Evolutionary conservation across 2,113 vertebrate genomes (phyloP).

Genomic region (Tamias sibiricus): DNA sequence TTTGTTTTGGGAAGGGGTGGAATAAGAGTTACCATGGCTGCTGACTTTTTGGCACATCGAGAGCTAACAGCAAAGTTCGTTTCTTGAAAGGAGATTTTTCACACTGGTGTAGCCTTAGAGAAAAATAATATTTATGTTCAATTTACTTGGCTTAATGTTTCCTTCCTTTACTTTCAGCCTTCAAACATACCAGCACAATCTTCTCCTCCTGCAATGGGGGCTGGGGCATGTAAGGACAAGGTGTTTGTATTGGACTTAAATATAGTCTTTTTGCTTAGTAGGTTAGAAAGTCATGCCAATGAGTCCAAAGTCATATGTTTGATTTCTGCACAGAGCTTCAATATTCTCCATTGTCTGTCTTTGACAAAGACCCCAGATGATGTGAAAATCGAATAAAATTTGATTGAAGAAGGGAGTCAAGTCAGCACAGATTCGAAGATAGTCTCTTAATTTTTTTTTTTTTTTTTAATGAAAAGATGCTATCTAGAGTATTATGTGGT

Average conservation of each 20-base stretch:
- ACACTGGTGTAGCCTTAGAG: constrained; percentile 34
- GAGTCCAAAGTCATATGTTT: not conserved
- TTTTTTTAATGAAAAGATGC: not conserved
- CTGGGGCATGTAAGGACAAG: constrained; percentile 53
- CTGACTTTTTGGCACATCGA: constrained; percentile 48
- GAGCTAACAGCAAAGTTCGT: constrained; percentile 29
- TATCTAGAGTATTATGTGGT: not conserved
- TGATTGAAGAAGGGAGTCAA: not conserved
- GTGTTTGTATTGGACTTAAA: constrained; percentile 51
- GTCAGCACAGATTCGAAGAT: not conserved
- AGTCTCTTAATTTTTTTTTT: not conserved
- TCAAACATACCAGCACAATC: constrained; percentile 56
- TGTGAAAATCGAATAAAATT: not conserved
- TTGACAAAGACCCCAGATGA: constrained; percentile 20
- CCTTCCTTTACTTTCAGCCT: constrained; percentile 62
- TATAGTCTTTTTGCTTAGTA: constrained; percentile 22
- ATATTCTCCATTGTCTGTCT: not conserved
- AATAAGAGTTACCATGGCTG: not conserved
- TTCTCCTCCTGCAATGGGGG: not conserved
- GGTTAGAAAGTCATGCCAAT: not conserved
- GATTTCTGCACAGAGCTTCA: not conserved
- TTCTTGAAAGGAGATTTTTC: constrained; percentile 73
- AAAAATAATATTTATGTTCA: constrained; percentile 80
- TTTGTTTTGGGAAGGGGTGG: constrained; percentile 3
- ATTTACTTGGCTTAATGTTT: constrained; percentile 68